Base-by-base conservation (phyloP, 2,888 invertebrate genomes). In the Nymphalis c-album region DNA sequence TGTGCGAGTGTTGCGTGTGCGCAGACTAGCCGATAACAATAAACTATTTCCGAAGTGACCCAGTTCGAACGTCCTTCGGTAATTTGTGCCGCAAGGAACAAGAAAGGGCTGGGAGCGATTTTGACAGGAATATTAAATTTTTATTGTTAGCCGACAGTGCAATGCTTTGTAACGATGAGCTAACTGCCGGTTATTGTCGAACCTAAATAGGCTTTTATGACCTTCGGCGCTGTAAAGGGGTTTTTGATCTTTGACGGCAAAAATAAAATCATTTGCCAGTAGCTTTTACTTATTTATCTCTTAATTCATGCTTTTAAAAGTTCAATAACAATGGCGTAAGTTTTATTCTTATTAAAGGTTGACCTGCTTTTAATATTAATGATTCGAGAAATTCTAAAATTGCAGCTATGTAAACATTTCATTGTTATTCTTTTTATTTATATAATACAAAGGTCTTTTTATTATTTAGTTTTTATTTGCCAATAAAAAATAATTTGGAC, bases 1-100 rank as follows among this genome's bases (percentile, higher is more conserved):
- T 80, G 85, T 82, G 57, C 40, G 84, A 80, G 85, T 81, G 85
- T 85, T 84, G 90, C 82, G 82, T 85, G 86, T 86, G 90, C 88
- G 90, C 88, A 81, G 88, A 89, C 89, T 91, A 85, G 87, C 86
- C 91, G 91, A 91, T 92, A 92, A 92, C 92, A 92, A 92, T 92
- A 91, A 91, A 91, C 91, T 92, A 92, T 92, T 92, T 92, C 90
- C 91, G 92, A 92, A 92, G 90, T 92, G 92, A 91, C 91, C 91
- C 86, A 92, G 90, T 90, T 92, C 81, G 83, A 83, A 87, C 91
- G 92, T 92, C 92, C 92, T 92, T 92, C 91, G 82, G 87, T 80
- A 90, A 91, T 91, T 89, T 87, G 91, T 91, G 85, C 88, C 85
- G 89, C 85, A 88, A 89, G 91, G 91, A 91, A 90, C 89, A 90